Evolutionary conservation across 2,888 invertebrate genomes (phyloP).

Genomic region (Yponomeuta cagnagella): DNA sequence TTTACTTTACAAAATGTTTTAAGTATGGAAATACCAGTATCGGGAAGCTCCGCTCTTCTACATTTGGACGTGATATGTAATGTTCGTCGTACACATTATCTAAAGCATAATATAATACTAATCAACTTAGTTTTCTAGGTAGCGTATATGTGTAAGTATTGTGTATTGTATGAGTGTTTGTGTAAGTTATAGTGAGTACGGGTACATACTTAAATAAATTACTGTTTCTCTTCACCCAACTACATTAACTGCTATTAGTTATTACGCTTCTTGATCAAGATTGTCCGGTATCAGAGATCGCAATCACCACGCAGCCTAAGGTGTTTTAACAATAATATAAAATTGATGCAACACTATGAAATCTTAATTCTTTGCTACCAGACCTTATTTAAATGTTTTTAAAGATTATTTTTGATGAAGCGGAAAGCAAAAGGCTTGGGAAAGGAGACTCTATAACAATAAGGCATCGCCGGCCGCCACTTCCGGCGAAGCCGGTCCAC

Average conservation of each 20-base stretch:
- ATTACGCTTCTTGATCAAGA: neutral
- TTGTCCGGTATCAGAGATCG: neutral
- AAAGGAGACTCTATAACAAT: slow-evolving; percentile 21
- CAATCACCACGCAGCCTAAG: neutral
- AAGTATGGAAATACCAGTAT: too few species aligned
- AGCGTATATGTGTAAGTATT: too few species aligned
- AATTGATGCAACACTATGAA: neutral
- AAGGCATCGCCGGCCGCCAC: slow-evolving; percentile 27
- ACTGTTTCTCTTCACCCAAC: neutral
- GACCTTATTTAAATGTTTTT: neutral
- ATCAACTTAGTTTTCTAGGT: too few species aligned
- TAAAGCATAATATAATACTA: too few species aligned
- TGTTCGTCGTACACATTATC: too few species aligned
- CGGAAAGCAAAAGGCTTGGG: neutral
- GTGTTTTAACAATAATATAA: neutral
- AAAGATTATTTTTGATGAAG: neutral
- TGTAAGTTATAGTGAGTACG: too few species aligned
- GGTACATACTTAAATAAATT: too few species aligned
- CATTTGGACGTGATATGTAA: too few species aligned
- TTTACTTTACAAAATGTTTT: too few species aligned
- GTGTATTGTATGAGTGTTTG: too few species aligned
- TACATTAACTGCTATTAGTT: neutral
- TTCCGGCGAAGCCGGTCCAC: slow-evolving; percentile 41
- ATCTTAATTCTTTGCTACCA: neutral
- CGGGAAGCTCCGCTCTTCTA: too few species aligned